Conservation (phyloP, 2,888 invertebrate genomes). For the Lochmaea capreae region DNA sequence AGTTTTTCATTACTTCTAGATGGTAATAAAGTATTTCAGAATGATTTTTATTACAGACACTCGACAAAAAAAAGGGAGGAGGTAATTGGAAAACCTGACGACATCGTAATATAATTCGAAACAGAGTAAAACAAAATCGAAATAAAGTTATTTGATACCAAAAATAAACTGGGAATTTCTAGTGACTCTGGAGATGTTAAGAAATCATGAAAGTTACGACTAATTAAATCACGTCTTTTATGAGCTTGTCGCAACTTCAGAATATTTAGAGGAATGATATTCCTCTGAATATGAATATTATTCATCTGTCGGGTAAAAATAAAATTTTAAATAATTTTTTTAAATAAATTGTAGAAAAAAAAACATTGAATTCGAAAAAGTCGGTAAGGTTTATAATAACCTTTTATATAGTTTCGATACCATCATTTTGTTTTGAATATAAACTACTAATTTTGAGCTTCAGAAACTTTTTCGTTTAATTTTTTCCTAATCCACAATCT, state of each 20-base stretch:
- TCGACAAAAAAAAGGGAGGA: background rate
- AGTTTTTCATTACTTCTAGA: slow-evolving; percentile 7
- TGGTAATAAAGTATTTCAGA: slow-evolving; percentile 11
- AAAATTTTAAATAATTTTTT: background rate
- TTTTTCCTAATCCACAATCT: background rate
- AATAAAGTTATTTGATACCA: slow-evolving; percentile 6
- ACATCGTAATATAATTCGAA: background rate
- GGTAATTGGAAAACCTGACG: background rate
- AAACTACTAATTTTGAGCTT: no score
- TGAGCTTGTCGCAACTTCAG: background rate
- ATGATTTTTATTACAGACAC: slow-evolving; percentile 7
- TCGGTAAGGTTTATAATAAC: no score
- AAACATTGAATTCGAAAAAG: no score
- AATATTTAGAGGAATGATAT: background rate
- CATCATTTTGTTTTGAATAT: no score
- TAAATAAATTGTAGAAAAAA: no score
- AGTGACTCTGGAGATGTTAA: slow-evolving; percentile 6
- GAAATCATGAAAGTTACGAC: background rate
- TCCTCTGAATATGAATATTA: no score
- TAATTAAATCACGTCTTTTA: background rate
- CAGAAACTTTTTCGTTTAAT: background rate
- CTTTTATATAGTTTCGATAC: no score
- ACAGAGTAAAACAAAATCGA: slow-evolving; percentile 8
- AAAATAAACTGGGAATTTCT: slow-evolving; percentile 20
- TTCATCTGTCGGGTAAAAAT: background rate